Base-by-base conservation (phyloP, 1,140 invertebrate species). In the Papilio aristodemus region DNA sequence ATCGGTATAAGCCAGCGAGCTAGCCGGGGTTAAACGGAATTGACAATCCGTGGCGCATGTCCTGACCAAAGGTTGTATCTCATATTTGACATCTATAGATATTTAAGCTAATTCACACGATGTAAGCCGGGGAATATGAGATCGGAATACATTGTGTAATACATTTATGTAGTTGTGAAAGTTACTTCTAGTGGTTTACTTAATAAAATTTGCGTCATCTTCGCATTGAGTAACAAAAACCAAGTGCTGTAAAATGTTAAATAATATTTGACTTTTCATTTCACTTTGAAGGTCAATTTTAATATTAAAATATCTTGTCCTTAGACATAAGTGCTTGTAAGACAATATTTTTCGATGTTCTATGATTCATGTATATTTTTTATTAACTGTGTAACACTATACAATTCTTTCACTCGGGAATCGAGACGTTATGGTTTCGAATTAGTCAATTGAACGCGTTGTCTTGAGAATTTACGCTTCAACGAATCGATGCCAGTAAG, bases 381-480 rank as follows among this genome's bases (percentile, higher is more conserved):
- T 63, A 10, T n/a, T 22, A 39, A n/a, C 37, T 50, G 41, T 60
- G 59, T 70, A 70, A 64, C 59, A 43, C 17, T 41, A 70, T 64
- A 66, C 63, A 17, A 50, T 46, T 69, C 54, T 58, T 41, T 46
- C 25, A 60, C 9, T 50, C 10, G 60, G 68, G 14, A 70, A 70
- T 64, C 68, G 68, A 70, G 68, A 70, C 59, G 59, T 39, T 69
- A 63, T 68, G 38, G 57, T 57, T 41, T 63, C 59, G 69, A 70
- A 72, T 74, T 73, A 46, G 57, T 68, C 62, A 69, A 64, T 71
- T 63, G 71, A 50, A 57, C 76, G 78, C 77, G 79, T 79, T 73
- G 77, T 81, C 62, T 74, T 71, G 72, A 67, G 71, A 77, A 66
- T 73, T 72, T 70, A 78, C 78, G 78, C 63, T 77, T 67, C 67